Evolutionary conservation across 2,113 vertebrate species (phyloP).

Genomic region (Passer domesticus): DNA sequence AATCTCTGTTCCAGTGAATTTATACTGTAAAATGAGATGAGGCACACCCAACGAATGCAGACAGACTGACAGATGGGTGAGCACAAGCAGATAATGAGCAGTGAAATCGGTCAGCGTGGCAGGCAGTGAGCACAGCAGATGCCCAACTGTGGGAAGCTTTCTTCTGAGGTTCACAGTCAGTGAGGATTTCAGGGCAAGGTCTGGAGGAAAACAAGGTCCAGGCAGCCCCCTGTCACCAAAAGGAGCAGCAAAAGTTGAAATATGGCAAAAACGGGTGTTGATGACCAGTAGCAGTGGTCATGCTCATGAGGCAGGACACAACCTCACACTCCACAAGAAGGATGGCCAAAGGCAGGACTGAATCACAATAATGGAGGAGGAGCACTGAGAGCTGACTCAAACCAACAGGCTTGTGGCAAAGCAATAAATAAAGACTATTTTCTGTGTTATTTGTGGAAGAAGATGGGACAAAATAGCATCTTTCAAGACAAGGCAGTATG

Average conservation of each 20-base stretch:
- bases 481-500: not conserved
- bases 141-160: not conserved
- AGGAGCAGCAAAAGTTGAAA: not conserved
- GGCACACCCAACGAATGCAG: not conserved
- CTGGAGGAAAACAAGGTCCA: not conserved
- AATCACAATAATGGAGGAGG: not conserved
- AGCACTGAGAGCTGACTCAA: not conserved
- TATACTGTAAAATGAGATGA: not conserved
- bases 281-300: not conserved
- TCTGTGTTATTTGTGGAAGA: not conserved
- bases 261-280: not conserved
- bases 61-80: slow-evolving; percentile 25
- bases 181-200: not conserved
- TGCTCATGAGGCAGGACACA: not conserved
- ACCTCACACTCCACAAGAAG: not conserved
- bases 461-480: not conserved
- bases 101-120: not conserved
- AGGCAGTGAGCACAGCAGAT: slow-evolving; percentile 2
- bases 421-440: not conserved
- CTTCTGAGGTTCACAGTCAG: not conserved
- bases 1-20: not conserved
- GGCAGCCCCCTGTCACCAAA: not conserved
- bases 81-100: slow-evolving; percentile 6
- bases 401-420: not conserved
- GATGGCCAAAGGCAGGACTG: not conserved